Conservation (phyloP, 2,797 vertebrate genomes). For the Prionace glauca region DNA sequence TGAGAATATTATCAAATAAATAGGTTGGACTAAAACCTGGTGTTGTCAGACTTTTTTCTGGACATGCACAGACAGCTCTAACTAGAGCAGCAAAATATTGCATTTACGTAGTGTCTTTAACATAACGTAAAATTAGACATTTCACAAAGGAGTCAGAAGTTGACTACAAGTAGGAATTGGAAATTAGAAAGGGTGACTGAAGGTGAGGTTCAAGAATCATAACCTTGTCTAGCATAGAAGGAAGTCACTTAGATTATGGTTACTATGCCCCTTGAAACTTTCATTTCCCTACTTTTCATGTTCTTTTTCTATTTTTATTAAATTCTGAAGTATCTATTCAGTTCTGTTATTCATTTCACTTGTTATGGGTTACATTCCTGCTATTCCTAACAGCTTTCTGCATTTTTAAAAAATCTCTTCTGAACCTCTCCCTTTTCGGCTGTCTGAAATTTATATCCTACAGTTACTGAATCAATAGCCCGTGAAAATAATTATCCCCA, state of each 20-base stretch:
- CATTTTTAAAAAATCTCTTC: not conserved
- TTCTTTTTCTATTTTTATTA: not conserved
- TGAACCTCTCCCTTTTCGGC: not conserved
- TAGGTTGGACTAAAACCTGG: too few relatives aligned
- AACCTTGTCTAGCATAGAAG: too few relatives aligned
- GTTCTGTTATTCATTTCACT: not conserved
- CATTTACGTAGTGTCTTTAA: not conserved
- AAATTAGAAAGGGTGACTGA: not conserved
- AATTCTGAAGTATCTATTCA: not conserved
- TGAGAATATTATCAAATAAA: too few relatives aligned
- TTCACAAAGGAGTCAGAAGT: not conserved
- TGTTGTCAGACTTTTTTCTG: too few relatives aligned
- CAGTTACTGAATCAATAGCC: not conserved
- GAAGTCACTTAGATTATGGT: not conserved
- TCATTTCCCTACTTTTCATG: not conserved
- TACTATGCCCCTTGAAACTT: not conserved
- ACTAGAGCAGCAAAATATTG: not conserved
- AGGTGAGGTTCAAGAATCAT: not conserved
- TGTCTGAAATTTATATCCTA: not conserved
- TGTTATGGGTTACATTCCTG: not conserved
- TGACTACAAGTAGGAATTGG: not conserved
- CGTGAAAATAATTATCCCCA: not conserved
- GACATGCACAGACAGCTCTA: not conserved
- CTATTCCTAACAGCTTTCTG: not conserved
- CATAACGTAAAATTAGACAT: not conserved